A percentile compares a stretch with the other conserved stretches of the same genome.
Conservation (phyloP, 2,797 vertebrate genomes). For the Synaphobranchus kaupii region DNA sequence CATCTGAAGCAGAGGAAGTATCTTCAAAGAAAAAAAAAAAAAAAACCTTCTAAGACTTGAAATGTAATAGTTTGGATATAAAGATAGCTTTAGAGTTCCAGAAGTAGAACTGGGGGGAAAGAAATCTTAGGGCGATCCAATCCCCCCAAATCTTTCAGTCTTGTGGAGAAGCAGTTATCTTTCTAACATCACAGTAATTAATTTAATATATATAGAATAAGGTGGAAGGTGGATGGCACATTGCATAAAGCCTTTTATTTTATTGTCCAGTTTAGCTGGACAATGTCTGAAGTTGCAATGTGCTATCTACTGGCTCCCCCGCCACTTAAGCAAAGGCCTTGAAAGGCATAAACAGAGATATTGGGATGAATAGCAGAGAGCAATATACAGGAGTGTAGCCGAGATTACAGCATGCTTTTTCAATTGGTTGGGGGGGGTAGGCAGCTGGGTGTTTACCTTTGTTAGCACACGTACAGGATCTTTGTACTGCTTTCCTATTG, state of each 20-base stretch:
- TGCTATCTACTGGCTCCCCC: background rate
- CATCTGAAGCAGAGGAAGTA: background rate
- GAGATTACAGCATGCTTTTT: constrained; percentile 4
- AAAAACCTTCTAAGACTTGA: background rate
- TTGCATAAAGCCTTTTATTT: background rate
- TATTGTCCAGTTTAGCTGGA: background rate
- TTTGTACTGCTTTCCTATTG: constrained; percentile 14
- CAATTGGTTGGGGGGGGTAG: background rate
- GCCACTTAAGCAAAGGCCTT: background rate
- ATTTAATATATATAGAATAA: background rate
- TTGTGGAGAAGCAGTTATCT: background rate
- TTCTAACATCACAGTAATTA: background rate
- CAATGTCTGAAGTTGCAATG: background rate
- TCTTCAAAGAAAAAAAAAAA: background rate
- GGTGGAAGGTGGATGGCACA: background rate
- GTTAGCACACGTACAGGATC: constrained; percentile 3
- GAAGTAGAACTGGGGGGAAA: too few relatives aligned
- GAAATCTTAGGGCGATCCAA: background rate
- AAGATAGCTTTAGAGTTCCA: background rate
- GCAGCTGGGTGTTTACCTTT: constrained; percentile 22
- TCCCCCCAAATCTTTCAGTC: background rate
- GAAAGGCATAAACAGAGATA: constrained; percentile 22
- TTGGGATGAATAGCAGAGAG: constrained; percentile 7
- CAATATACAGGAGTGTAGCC: background rate
- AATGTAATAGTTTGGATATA: background rate